Percentiles rank a stretch among this genome's conserved stretches.
phyloP scores from a whole-genome alignment of 92 coral and sea anemone genomes.

The Phenganax subtilis region DNA sequence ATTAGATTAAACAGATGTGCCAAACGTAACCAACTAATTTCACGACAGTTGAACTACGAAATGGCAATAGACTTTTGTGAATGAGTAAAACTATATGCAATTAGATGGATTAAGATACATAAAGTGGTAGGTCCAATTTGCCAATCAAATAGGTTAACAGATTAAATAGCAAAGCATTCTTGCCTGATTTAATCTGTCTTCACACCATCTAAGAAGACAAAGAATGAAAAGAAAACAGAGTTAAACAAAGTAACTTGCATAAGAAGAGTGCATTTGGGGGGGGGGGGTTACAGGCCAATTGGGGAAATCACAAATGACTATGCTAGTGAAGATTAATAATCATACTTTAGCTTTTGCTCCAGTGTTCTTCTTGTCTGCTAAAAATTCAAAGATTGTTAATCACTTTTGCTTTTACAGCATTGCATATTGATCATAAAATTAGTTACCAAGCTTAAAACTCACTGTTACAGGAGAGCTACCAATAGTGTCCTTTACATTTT shows the following conservation, averaged over 20 bases:
- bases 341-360: constrained; percentile 80
- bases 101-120: no score
- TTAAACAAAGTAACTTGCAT: neutral
- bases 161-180: neutral
- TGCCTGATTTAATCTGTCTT: constrained; percentile 69
- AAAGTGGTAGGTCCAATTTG: neutral
- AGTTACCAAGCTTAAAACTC: constrained; percentile 10
- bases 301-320: neutral
- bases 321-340: neutral
- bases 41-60: neutral
- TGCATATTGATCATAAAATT: neutral
- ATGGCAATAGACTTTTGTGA: neutral
- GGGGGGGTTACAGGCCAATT: neutral
- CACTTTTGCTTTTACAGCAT: neutral
- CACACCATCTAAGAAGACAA: constrained; percentile 56
- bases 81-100: neutral
- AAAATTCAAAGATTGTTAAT: constrained; percentile 11
- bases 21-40: neutral
- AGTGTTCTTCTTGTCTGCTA: constrained; percentile 66
- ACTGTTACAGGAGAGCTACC: constrained; percentile 36
- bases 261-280: neutral
- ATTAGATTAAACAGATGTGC: neutral
- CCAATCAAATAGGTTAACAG: neutral
- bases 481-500: constrained; percentile 27
- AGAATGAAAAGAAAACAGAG: constrained; percentile 30